Percentiles rank a stretch among this genome's conserved stretches.
Conservation (phyloP, 2,888 invertebrate genomes). For the Oligia strigilis region DNA sequence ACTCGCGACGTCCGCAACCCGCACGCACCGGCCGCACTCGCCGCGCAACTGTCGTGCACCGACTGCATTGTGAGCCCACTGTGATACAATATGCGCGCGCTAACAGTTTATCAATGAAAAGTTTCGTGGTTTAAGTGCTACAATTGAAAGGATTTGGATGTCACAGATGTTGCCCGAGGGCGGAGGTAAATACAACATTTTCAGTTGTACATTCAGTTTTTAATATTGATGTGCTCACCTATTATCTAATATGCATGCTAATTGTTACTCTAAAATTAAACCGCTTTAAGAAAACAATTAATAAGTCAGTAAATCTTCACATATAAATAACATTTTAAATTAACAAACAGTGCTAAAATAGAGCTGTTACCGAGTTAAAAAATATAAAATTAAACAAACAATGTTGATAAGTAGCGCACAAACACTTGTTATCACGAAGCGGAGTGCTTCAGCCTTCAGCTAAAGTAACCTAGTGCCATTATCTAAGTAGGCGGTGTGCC, state of each 20-base stretch:
- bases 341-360: background rate
- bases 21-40: conserved; percentile 43
- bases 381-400: conserved; percentile 19
- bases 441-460: conserved; percentile 27
- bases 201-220: conserved; percentile 15
- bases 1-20: conserved; percentile 57
- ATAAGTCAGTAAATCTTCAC: conserved; percentile 1
- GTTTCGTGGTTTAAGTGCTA: conserved; percentile 71
- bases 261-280: background rate
- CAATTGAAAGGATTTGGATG: conserved; percentile 82
- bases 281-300: too few relatives aligned
- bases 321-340: background rate
- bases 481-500: conserved; percentile 32
- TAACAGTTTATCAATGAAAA: conserved; percentile 70
- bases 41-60: conserved; percentile 47
- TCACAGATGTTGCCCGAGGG: conserved; percentile 88
- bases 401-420: conserved; percentile 20
- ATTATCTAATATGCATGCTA: background rate
- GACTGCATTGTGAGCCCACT: conserved; percentile 45
- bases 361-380: conserved; percentile 2
- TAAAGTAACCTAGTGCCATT: conserved; percentile 40
- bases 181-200: conserved; percentile 82
- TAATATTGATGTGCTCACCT: background rate
- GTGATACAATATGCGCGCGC: conserved; percentile 57
- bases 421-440: conserved; percentile 31